These are phyloP conservation scores for Pseudocheirus occidentalis DNA, from an alignment of 2,797 vertebrate genomes.

Conservation along the genomic window DNA sequence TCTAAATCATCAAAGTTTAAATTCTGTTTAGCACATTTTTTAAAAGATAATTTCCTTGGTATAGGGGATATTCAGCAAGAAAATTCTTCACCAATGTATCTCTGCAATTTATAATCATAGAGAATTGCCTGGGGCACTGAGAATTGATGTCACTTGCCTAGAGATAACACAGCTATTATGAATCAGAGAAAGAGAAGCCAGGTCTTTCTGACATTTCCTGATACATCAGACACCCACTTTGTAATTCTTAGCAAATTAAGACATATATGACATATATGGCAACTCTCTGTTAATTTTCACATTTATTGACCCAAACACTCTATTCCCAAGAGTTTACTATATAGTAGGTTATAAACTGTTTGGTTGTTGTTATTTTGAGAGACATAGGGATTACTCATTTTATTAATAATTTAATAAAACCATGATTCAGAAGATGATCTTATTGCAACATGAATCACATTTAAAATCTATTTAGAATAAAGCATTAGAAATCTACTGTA, in stretches of 20 bases:
- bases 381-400: background rate
- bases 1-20: background rate
- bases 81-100: background rate
- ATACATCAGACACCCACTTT: background rate
- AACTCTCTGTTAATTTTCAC: background rate
- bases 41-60: background rate
- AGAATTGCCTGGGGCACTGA: background rate
- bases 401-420: background rate
- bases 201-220: background rate
- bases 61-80: background rate
- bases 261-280: background rate
- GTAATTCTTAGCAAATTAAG: background rate
- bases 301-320: background rate
- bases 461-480: background rate
- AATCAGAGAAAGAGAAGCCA: background rate
- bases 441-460: background rate
- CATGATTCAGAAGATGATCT: background rate
- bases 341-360: background rate
- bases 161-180: background rate
- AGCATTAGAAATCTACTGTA: background rate
- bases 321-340: background rate
- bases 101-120: background rate
- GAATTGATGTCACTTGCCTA: background rate
- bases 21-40: background rate
- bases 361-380: background rate